phyloP scores from a whole-genome alignment of 2,888 invertebrate genomes.

The Tetanocera ferruginea region DNA sequence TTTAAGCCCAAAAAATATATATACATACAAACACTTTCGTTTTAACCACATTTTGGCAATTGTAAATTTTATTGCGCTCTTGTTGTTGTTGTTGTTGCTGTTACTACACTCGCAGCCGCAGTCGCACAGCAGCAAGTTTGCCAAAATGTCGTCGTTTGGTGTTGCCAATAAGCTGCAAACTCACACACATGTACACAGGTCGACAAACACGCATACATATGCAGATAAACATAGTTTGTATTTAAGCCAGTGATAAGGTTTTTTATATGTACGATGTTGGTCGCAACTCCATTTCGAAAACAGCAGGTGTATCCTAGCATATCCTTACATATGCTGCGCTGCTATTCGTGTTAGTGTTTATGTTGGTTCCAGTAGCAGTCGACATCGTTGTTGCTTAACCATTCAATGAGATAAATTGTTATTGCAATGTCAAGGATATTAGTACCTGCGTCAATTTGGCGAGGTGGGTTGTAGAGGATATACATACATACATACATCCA shows the following conservation, averaged over 20 bases:
- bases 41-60: conserved; percentile 18
- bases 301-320: conserved; percentile 23
- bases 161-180: conserved; percentile 31
- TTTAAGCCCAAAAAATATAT: neutral
- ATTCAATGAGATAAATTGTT: conserved; percentile 42
- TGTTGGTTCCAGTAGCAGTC: neutral
- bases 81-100: conserved; percentile 9
- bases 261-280: neutral
- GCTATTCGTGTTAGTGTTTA: conserved; percentile 1
- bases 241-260: conserved; percentile 16
- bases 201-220: conserved; percentile 25
- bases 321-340: neutral
- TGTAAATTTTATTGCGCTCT: conserved; percentile 7
- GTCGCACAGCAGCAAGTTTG: conserved; percentile 13
- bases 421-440: conserved; percentile 31
- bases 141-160: conserved; percentile 31
- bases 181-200: conserved; percentile 1
- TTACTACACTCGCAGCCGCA: neutral
- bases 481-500: too few relatives aligned
- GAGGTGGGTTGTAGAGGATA: neutral
- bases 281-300: neutral
- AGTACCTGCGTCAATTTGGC: neutral
- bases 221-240: conserved; percentile 6
- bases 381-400: conserved; percentile 6
- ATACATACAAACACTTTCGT: conserved; percentile 1